Evolutionary conservation across 2,888 invertebrate genomes (phyloP), one percentile per base, ranked within the genome.

Genomic region (Girardia tigrina): DNA sequence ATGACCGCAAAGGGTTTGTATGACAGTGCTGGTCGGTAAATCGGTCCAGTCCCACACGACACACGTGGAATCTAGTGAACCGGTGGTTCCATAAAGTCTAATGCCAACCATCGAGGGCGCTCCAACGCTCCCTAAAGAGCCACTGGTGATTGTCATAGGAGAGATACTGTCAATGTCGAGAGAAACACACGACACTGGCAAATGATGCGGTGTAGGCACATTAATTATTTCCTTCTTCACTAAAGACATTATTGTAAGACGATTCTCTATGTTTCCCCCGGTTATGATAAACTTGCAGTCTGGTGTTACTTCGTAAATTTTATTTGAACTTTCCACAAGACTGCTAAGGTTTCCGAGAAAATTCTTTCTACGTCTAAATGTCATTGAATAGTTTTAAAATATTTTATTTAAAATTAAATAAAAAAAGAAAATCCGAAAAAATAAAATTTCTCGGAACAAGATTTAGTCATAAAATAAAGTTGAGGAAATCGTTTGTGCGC

Each of bases 31-130:
- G 4, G 23, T 20, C 77, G 81, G 81, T 77, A 81, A 81, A 42
- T 81, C 80, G 27, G 78, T 77, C 12, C 88, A 84, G 78, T 87
- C 86, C 88, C 88, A 89, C 28, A 88, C 85, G 76, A 88, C 87
- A 79, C 87, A 87, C 0, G 88, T 88, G 74, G 87, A 87, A 80
- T 89, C 88, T 29, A 86, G 83, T 2, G 88, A 88, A 0, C 88
- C 88, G 0, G 87, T 87, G 20, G 88, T 87, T 8, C 8, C 56
- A 16, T 8, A 56, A 56, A 56, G 56, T 56, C 56, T 56, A 56
- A 56, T 23, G 6, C 8, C 56, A 6, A 16, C n/a, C 4, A n/a
- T 8, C 4, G 56, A 56, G n/a, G 56, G n/a, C 23, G 20, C 56
- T 2, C 56, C n/a, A 4, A 56, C 56, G n/a, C 56, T 23, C n/a